Evolutionary conservation across 2,113 vertebrate species (phyloP), one percentile per base, ranked within the genome.

Genomic region (Boulengeromyrus knoepffleri): DNA sequence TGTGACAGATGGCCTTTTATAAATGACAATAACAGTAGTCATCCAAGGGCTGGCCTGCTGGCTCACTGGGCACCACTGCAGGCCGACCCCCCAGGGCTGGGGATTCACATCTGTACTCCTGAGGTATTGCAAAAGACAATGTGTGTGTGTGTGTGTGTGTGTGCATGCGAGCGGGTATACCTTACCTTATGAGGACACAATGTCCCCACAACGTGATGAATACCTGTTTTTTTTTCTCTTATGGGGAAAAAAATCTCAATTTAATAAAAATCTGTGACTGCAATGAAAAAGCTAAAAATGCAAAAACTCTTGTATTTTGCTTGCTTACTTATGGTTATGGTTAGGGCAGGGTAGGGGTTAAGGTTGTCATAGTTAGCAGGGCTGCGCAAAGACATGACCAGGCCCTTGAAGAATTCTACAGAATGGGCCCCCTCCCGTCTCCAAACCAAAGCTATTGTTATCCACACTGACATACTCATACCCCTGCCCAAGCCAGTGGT

Each of bases 1-100:
- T 86, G 89, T 84, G 70, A 77, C 90, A 91, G 91, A 91, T 92
- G 91, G 90, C 58, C 46, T 70, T 84, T 70, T 45, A 90, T 90
- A 89, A 91, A 91, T 62, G 27, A 13, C 47, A 87, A 50, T 52
- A 62, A 36, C 50, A 87, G 17, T 31, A 62, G n/a, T 24, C 27
- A 3, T 27, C 53, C 62, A 77, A 31, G 36, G 31, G 0, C 12
- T 77, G 70, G 36, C 1, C 70, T 77, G 70, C 70, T 39, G 31
- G 70, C 5, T 77, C 70, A 36, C 21, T 77, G 70, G 70, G 12
- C 31, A 39, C 21, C 31, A 39, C 70, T 39, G 15, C 15, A 15
- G 8, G 12, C 31, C 2, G 4, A 77, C 12, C 70, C 31, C 2
- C 70, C 0, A 0, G 27, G 70, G 3, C 5, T 77, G 70, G 70